Conservation (phyloP, 1,140 invertebrate species). For the Physella acuta region DNA sequence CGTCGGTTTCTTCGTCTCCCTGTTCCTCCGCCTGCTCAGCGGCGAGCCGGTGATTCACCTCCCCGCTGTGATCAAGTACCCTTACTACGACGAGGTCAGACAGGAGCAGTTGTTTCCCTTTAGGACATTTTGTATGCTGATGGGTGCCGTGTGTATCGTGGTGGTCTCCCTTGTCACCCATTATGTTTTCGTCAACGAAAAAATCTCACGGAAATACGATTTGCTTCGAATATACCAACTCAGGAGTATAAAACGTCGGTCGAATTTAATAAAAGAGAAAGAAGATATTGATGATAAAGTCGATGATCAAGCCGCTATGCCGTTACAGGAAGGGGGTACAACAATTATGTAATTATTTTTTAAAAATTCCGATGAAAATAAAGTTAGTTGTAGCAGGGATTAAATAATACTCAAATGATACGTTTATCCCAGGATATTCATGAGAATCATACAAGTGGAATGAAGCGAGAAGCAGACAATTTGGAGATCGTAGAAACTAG, state of each 20-base stretch:
- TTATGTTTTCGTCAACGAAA: constrained; percentile 29
- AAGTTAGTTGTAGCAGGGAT: not conserved
- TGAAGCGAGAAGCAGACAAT: too few species aligned
- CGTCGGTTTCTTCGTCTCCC: constrained; percentile 75
- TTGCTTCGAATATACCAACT: constrained; percentile 21
- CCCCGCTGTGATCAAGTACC: constrained; percentile 79
- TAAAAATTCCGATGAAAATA: not conserved
- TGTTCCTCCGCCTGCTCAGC: constrained; percentile 78
- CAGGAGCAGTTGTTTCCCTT: constrained; percentile 44
- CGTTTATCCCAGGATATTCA: too few species aligned
- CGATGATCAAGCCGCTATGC: too few species aligned
- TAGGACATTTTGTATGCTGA: constrained; percentile 42
- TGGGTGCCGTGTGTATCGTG: constrained; percentile 31
- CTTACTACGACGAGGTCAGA: constrained; percentile 74
- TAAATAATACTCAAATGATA: too few species aligned
- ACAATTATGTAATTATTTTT: not conserved
- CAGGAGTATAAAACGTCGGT: too few species aligned
- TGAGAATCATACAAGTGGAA: too few species aligned
- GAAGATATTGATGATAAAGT: too few species aligned
- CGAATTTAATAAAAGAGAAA: too few species aligned
- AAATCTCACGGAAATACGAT: constrained; percentile 26
- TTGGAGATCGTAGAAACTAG: too few species aligned
- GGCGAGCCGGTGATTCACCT: constrained; percentile 83
- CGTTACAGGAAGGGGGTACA: not conserved
- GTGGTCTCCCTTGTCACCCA: constrained; percentile 36